phyloP scores from a whole-genome alignment of 2,888 invertebrate genomes.

The Ophion costatus region DNA sequence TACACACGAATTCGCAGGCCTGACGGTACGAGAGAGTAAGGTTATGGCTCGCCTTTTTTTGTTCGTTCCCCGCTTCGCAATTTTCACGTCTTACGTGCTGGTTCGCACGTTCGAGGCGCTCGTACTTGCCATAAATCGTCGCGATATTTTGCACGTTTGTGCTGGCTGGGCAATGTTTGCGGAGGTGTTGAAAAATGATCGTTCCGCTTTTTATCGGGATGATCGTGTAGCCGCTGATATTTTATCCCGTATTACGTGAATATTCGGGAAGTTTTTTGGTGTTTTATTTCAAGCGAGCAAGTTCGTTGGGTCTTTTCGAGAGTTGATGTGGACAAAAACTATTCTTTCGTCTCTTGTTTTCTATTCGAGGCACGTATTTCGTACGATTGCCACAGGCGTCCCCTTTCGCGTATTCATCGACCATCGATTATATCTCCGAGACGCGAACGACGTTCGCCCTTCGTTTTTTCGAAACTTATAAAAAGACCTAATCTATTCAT shows the following conservation, averaged over 20 bases:
- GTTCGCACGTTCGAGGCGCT: neutral
- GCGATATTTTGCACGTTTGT: no score
- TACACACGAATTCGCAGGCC: conserved; percentile 29
- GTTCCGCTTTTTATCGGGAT: no score
- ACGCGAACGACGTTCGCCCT: neutral
- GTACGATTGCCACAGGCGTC: neutral
- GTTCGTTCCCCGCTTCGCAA: neutral
- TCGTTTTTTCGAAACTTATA: conserved; percentile 13
- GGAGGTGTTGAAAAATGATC: no score
- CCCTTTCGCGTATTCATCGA: conserved; percentile 22
- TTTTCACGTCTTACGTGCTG: neutral
- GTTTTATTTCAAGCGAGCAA: no score
- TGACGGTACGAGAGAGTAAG: conserved; percentile 46
- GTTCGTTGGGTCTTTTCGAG: neutral
- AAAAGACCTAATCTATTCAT: conserved; percentile 8
- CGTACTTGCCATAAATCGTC: no score
- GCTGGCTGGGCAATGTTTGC: no score
- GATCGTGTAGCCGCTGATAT: no score
- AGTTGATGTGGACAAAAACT: neutral
- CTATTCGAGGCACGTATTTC: conserved; percentile 28
- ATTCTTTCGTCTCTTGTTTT: neutral
- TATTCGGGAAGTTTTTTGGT: no score
- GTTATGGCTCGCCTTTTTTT: conserved; percentile 15
- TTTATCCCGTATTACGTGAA: no score
- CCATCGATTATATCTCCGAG: conserved; percentile 35